These are phyloP conservation scores for Apogon hyalosoma DNA, from an alignment of 2,797 vertebrate genomes.

Conservation along the genomic window DNA sequence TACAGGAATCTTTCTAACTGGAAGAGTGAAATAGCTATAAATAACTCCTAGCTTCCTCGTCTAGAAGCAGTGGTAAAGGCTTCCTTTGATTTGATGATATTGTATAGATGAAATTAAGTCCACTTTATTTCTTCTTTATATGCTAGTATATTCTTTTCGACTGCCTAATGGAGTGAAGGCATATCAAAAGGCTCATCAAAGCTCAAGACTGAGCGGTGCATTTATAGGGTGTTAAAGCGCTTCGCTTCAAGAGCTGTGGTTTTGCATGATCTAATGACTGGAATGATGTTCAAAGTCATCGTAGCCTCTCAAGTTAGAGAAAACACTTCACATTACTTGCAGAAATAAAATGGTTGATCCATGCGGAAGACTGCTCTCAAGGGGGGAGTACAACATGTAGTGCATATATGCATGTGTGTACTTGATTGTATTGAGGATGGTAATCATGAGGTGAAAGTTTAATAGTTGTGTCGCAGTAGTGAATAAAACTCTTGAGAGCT, in stretches of 20 bases:
- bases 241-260: constrained; percentile 68
- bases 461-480: constrained; percentile 48
- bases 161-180: constrained; percentile 71
- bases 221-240: constrained; percentile 72
- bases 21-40: constrained; percentile 25
- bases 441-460: constrained; percentile 57
- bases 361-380: constrained; percentile 55
- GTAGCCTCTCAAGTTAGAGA: constrained; percentile 63
- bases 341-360: constrained; percentile 64
- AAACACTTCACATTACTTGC: constrained; percentile 73
- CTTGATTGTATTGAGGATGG: constrained; percentile 30
- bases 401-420: constrained; percentile 4
- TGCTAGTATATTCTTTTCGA: constrained; percentile 70
- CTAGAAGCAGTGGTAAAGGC: constrained; percentile 27
- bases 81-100: constrained; percentile 55
- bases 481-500: constrained; percentile 46
- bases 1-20: constrained; percentile 5
- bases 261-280: constrained; percentile 72
- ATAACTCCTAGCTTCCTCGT: background rate
- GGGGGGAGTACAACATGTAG: constrained; percentile 9
- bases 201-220: constrained; percentile 66
- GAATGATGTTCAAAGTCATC: constrained; percentile 70
- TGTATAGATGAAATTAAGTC: constrained; percentile 55
- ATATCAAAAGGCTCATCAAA: constrained; percentile 79
- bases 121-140: constrained; percentile 68